Conservation (phyloP, 2,113 vertebrate species). For the Oncorhynchus gorbuscha region DNA sequence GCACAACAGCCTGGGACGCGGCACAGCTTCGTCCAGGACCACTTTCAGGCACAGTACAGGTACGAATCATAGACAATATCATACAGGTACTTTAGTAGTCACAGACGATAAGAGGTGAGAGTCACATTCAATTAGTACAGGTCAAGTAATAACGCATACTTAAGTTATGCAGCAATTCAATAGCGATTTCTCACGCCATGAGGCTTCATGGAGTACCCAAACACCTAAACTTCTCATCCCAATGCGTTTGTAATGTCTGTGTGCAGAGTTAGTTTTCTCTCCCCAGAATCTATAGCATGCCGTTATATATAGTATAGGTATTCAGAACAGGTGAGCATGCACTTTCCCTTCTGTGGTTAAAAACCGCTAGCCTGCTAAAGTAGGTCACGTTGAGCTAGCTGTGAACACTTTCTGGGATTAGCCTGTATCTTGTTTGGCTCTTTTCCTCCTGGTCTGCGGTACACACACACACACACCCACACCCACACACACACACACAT, state of each 20-base stretch:
- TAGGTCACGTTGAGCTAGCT: slow-evolving; percentile 45
- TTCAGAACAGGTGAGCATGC: slow-evolving; percentile 36
- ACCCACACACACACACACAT: too few relatives aligned
- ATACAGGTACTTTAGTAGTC: neutral
- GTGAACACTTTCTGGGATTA: slow-evolving; percentile 31
- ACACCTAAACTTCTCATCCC: too few relatives aligned
- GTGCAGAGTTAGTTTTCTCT: too few relatives aligned
- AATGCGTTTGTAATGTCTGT: too few relatives aligned
- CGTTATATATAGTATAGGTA: slow-evolving; percentile 28
- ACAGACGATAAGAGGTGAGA: neutral
- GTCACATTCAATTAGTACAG: neutral
- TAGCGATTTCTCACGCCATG: too few relatives aligned
- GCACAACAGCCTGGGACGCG: slow-evolving; percentile 59
- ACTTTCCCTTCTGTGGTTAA: slow-evolving; percentile 26
- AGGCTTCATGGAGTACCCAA: too few relatives aligned
- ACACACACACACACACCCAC: too few relatives aligned
- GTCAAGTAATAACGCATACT: neutral
- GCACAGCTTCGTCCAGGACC: slow-evolving; percentile 91
- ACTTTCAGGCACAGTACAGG: slow-evolving; percentile 97
- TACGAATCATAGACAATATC: slow-evolving; percentile 45
- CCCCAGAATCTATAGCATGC: slow-evolving; percentile 3
- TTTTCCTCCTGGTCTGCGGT: neutral
- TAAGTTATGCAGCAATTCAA: neutral
- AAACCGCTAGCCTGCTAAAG: slow-evolving; percentile 35
- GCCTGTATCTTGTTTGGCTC: neutral